A percentile compares a stretch with the other conserved stretches of the same genome.
These are phyloP conservation scores for Graptemys geographica DNA, from an alignment of 2,797 vertebrate genomes.

Conservation along the genomic window DNA sequence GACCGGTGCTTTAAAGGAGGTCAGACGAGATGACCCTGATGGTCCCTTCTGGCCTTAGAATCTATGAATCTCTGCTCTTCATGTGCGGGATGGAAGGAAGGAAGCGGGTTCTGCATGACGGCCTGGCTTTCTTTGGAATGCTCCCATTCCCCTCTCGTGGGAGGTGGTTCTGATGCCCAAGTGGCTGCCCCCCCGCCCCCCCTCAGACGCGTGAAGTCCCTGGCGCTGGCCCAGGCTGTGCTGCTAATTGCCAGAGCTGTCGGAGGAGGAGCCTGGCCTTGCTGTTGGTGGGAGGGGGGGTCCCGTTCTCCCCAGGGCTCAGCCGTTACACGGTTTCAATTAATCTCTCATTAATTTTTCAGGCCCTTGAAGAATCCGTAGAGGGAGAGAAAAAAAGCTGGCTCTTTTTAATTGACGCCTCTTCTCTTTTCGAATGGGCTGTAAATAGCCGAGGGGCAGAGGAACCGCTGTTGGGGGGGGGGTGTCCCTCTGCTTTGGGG, in stretches of 20 bases:
- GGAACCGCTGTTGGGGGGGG: neutral
- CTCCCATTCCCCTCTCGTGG: neutral
- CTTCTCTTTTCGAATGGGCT: neutral
- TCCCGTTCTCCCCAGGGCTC: neutral
- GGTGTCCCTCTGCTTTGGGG: accelerated
- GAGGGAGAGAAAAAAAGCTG: neutral
- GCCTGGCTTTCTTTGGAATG: neutral
- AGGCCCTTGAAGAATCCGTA: neutral
- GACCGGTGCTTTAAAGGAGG: neutral
- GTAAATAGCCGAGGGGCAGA: accelerated
- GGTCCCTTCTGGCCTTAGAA: neutral
- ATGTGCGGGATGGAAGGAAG: neutral
- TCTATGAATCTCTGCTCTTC: too few relatives aligned
- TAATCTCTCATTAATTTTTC: conserved; percentile 56
- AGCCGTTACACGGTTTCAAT: neutral
- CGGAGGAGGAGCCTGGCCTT: neutral
- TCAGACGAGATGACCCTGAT: neutral
- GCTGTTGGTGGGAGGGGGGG: neutral
- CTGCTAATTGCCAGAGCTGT: neutral
- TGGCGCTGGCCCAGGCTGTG: neutral
- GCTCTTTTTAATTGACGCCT: neutral
- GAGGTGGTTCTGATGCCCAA: neutral
- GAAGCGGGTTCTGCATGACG: neutral
- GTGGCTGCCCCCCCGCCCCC: neutral
- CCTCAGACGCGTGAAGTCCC: neutral